These are phyloP conservation scores for Crioceris asparagi DNA, from an alignment of 2,888 invertebrate species.

Conservation along the genomic window DNA sequence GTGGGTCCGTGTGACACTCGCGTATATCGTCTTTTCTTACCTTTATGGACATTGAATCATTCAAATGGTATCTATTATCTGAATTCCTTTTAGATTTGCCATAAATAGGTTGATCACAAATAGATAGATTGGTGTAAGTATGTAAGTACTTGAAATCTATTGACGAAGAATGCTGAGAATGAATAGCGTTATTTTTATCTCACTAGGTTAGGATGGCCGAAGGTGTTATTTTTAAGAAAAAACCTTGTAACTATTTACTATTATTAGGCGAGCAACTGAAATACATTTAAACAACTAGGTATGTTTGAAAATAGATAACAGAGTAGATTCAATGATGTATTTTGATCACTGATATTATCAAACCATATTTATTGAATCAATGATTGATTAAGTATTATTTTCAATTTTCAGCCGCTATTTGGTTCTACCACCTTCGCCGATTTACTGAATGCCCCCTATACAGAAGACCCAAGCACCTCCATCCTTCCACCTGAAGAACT, in stretches of 20 bases:
- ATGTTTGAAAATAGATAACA: not conserved
- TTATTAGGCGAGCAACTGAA: not conserved
- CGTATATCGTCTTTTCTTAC: too few species aligned
- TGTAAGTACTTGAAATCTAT: too few species aligned
- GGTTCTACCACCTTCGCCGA: conserved; percentile 69
- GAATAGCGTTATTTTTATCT: too few species aligned
- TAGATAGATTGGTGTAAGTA: too few species aligned
- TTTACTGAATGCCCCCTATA: conserved; percentile 62
- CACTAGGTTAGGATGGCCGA: not conserved
- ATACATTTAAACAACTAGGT: not conserved
- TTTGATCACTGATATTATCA: not conserved
- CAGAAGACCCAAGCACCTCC: conserved; percentile 60
- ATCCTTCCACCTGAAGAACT: conserved; percentile 55
- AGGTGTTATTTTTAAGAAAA: not conserved
- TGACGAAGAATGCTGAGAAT: too few species aligned
- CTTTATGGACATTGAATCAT: too few species aligned
- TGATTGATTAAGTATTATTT: not conserved
- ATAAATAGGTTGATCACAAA: too few species aligned
- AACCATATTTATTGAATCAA: not conserved
- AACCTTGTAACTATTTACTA: conserved; percentile 1
- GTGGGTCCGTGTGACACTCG: too few species aligned
- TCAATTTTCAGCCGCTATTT: conserved; percentile 55
- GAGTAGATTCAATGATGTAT: not conserved
- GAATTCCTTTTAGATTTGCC: too few species aligned
- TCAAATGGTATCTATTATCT: too few species aligned